Percentiles rank a stretch among this genome's conserved stretches.
These are phyloP conservation scores for Tetragonula carbonaria DNA, from an alignment of 2,888 invertebrate genomes.

Conservation along the genomic window DNA sequence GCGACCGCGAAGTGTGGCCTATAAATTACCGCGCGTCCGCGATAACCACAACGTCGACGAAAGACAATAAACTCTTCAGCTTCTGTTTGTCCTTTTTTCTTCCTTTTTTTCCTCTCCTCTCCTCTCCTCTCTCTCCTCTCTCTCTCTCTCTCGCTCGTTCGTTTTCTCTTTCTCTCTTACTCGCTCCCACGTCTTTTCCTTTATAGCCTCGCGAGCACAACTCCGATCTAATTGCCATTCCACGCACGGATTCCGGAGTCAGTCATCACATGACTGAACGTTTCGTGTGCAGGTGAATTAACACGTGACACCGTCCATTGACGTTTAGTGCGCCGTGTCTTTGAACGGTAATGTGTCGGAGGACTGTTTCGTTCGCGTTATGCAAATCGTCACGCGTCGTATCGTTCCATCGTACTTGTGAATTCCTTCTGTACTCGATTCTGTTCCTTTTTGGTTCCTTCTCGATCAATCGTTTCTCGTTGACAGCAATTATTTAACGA, in stretches of 20 bases:
- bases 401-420: neutral
- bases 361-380: neutral
- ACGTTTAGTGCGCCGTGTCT: conserved; percentile 10
- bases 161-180: neutral
- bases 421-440: neutral
- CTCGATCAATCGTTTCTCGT: neutral
- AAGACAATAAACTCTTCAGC: conserved; percentile 43
- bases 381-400: neutral
- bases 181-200: neutral
- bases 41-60: conserved; percentile 55
- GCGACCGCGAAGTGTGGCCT: conserved; percentile 59
- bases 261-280: neutral
- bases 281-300: conserved; percentile 24
- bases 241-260: neutral
- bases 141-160: neutral
- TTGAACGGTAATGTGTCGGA: neutral
- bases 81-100: conserved; percentile 7
- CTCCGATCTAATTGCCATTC: conserved; percentile 22
- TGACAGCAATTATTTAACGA: no score
- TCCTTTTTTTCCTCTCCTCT: neutral
- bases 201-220: neutral
- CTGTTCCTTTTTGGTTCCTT: neutral
- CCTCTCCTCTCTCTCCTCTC: neutral
- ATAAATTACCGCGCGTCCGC: conserved; percentile 64
- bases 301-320: conserved; percentile 7